phyloP scores from a whole-genome alignment of 2,888 invertebrate species.

The Lasioglossum oenotherae region DNA sequence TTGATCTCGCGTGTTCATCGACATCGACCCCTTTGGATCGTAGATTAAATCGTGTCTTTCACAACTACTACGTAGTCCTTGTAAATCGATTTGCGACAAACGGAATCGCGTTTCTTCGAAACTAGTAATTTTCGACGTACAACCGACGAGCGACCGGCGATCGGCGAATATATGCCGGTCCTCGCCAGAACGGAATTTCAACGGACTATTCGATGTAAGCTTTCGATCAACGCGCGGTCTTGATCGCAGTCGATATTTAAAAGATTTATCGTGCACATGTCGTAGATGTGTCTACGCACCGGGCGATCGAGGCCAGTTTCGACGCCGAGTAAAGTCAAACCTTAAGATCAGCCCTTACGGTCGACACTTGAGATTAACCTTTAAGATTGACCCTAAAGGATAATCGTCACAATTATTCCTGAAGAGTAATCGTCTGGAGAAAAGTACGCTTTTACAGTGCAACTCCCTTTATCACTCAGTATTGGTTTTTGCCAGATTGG shows the following conservation, averaged over 20 bases:
- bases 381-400: too few relatives aligned
- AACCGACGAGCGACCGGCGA: constrained; percentile 1
- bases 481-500: background rate
- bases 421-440: too few relatives aligned
- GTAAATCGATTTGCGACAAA: constrained; percentile 60
- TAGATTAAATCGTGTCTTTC: constrained; percentile 79
- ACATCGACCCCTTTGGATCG: constrained; percentile 62
- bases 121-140: constrained; percentile 29
- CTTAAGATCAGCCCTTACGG: too few relatives aligned
- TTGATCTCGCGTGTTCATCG: constrained; percentile 35
- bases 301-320: constrained; percentile 60
- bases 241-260: constrained; percentile 56
- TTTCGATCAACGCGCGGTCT: constrained; percentile 58
- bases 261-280: constrained; percentile 75
- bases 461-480: background rate
- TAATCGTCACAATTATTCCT: too few relatives aligned
- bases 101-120: constrained; percentile 56
- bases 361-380: too few relatives aligned
- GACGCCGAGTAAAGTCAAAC: background rate
- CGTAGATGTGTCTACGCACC: constrained; percentile 71
- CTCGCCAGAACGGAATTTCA: constrained; percentile 17
- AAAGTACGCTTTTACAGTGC: background rate
- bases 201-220: constrained; percentile 47
- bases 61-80: constrained; percentile 71
- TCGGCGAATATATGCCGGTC: constrained; percentile 9